phyloP scores from a whole-genome alignment of 2,888 invertebrate genomes.

The Cryptus viduatorius region DNA sequence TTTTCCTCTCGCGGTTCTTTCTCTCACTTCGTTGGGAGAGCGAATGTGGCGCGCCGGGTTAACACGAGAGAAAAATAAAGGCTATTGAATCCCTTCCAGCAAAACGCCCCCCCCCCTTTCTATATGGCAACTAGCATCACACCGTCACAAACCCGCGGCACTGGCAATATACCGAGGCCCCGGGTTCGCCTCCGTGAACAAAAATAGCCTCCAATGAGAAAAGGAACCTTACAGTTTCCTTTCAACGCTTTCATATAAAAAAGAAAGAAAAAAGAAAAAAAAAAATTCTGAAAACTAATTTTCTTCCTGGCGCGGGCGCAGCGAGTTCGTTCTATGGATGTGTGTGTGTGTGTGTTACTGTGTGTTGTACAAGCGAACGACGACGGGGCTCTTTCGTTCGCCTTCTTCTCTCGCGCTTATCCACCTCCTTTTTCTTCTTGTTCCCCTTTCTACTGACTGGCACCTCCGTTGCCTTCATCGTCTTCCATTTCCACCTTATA shows the following conservation, averaged over 20 bases:
- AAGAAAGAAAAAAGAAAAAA: not conserved
- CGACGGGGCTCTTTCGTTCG: constrained; percentile 63
- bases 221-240: constrained; percentile 84
- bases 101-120: constrained; percentile 9
- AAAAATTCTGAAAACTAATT: constrained; percentile 84
- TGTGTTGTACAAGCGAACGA: constrained; percentile 70
- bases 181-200: constrained; percentile 76
- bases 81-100: constrained; percentile 81
- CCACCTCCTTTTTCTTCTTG: constrained; percentile 62
- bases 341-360: constrained; percentile 33
- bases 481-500: constrained; percentile 63
- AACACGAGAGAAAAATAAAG: constrained; percentile 83
- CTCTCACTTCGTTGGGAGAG: constrained; percentile 44
- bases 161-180: constrained; percentile 51
- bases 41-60: constrained; percentile 73
- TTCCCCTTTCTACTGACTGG: constrained; percentile 61
- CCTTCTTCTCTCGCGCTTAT: constrained; percentile 64
- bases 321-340: constrained; percentile 70
- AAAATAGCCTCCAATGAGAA: constrained; percentile 84
- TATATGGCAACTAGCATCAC: constrained; percentile 15
- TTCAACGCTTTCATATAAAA: constrained; percentile 84
- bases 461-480: constrained; percentile 68
- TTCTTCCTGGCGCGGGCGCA: constrained; percentile 79
- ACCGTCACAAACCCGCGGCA: constrained; percentile 24
- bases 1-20: constrained; percentile 23